Percentiles rank a stretch among this genome's conserved stretches.
phyloP scores from a whole-genome alignment of 2,888 invertebrate species.

The Gasteruption jaculator region DNA sequence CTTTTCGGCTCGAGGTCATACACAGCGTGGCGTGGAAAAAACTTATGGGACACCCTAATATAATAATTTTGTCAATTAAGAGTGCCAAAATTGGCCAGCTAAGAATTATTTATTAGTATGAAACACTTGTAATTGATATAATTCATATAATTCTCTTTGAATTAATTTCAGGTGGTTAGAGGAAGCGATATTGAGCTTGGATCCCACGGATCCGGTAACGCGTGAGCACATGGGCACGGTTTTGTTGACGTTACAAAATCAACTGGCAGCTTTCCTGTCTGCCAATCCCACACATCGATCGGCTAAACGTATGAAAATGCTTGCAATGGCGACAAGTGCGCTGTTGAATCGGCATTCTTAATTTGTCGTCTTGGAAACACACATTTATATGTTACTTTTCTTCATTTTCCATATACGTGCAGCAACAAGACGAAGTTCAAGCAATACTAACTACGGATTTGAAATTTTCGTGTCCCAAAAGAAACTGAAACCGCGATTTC shows the following conservation, averaged over 20 bases:
- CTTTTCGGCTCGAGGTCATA: no score
- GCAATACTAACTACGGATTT: no score
- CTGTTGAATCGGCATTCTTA: slow-evolving; percentile 48
- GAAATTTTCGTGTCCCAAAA: no score
- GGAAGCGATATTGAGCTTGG: slow-evolving; percentile 80
- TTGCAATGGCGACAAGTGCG: slow-evolving; percentile 67
- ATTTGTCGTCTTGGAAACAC: no score
- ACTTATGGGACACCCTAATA: no score
- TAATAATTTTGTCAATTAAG: no score
- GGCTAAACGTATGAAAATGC: slow-evolving; percentile 63
- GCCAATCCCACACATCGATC: slow-evolving; percentile 65
- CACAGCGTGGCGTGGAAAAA: no score
- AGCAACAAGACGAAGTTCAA: no score
- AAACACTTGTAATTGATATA: neutral
- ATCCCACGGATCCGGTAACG: slow-evolving; percentile 71
- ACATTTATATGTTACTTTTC: no score
- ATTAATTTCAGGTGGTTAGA: slow-evolving; percentile 74
- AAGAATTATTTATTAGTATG: neutral
- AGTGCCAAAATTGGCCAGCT: neutral
- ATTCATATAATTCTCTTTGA: slow-evolving; percentile 12
- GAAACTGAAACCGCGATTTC: no score
- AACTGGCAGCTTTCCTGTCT: slow-evolving; percentile 66
- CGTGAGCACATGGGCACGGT: slow-evolving; percentile 80
- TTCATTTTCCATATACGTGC: no score
- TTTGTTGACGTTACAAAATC: slow-evolving; percentile 69